These are phyloP conservation scores for Heterodera schachtii DNA, from an alignment of 1,140 invertebrate genomes.

Conservation along the genomic window DNA sequence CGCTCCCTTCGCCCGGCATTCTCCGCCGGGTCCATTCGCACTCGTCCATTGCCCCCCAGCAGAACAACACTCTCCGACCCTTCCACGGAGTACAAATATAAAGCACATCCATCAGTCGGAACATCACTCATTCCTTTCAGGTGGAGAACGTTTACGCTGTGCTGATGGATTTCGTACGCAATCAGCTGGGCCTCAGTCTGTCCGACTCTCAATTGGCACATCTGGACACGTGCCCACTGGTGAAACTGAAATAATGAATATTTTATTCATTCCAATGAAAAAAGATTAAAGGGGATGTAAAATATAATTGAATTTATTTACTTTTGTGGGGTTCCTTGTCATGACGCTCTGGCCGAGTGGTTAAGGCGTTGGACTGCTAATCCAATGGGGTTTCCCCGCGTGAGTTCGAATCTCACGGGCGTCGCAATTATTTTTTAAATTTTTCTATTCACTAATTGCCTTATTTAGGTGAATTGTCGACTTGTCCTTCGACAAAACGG, in stretches of 20 bases:
- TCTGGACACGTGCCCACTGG: conserved; percentile 53
- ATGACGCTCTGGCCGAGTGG: conserved; percentile 53
- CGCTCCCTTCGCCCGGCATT: conserved; percentile 7
- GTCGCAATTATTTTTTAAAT: neutral
- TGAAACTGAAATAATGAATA: neutral
- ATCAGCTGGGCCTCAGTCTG: conserved; percentile 34
- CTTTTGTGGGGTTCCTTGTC: too few relatives aligned
- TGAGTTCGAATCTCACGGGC: conserved; percentile 59
- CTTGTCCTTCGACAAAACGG: conserved; percentile 41
- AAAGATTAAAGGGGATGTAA: too few relatives aligned
- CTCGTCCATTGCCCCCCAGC: conserved; percentile 5
- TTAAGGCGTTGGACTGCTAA: conserved; percentile 63
- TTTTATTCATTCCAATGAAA: too few relatives aligned
- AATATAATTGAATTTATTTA: too few relatives aligned
- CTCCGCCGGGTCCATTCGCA: conserved; percentile 26
- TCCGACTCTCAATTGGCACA: conserved; percentile 50
- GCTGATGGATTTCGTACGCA: conserved; percentile 49
- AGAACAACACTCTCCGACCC: conserved; percentile 14
- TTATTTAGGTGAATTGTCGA: conserved; percentile 36
- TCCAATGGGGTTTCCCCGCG: conserved; percentile 61
- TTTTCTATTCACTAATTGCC: neutral
- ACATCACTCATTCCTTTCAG: neutral
- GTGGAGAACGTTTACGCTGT: conserved; percentile 54
- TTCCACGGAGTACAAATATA: conserved; percentile 15
- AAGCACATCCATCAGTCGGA: too few relatives aligned